Base-by-base conservation (phyloP, 1,140 invertebrate genomes). In the Cyphomyrmex costatus region DNA sequence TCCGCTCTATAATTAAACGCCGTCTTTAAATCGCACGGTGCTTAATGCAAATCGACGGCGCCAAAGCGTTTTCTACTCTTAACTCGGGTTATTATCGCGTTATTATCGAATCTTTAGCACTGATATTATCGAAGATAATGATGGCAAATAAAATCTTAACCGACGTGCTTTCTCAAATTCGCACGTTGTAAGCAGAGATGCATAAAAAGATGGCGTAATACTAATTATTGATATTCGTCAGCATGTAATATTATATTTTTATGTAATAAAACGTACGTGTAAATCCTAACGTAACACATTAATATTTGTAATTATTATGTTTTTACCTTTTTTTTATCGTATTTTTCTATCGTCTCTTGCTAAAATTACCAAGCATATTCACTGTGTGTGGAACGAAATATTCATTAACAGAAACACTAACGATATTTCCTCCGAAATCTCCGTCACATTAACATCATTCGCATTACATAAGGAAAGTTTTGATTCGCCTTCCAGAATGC, bases 1-100 rank as follows among this genome's bases (percentile, higher is more conserved):
- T 58, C 27, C 70, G 46, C 24, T 71, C 73, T 78, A 85, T 71
- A 88, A 88, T 88, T 88, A 78, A 89, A 89, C 61, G 16, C 53
- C 42, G 77, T 63, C 46, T 65, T n/a, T 19, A 58, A 61, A 68
- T 56, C 63, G 46, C 71, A 24, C 61, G 77, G 42, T 16, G 14
- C 14, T 77, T 61, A 76, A 87, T 51, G 77, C 77, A 80, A 87
- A 80, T 16, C 46, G 33, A 83, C 77, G 33, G 58, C n/a, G 19
- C 36, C 78, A 42, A 14, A 46, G 66, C 66, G 51, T 84, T 86
- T 30, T 80, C 78, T 70, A 58, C 68, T 68, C 46, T 53, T 42
- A 68, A 30, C 8, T 68, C 14, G 49, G n/a, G 27, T 30, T 19
- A 33, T 66, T 66, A 76, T 42, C 21, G n/a, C 36, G 10, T 42